A percentile compares a stretch with the other conserved stretches of the same genome.
phyloP scores from a whole-genome alignment of 53 echinoderm and acorn worm genomes.

The Temnopleurus reevesii region DNA sequence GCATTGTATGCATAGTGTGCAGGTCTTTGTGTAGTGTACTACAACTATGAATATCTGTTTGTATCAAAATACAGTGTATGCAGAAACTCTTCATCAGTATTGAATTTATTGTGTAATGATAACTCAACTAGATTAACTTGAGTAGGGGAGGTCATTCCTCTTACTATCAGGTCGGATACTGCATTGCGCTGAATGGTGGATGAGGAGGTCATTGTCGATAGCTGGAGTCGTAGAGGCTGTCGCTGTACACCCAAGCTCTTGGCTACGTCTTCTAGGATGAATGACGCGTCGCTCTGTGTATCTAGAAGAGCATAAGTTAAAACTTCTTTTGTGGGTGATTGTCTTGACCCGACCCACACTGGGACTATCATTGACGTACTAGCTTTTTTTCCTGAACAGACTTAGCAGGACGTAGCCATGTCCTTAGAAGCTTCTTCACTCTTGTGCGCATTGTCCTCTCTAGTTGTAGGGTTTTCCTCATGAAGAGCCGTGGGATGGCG shows the following conservation, averaged over 20 bases:
- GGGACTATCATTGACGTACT: slow-evolving; percentile 76
- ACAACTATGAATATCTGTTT: too few species aligned
- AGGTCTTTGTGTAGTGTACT: too few species aligned
- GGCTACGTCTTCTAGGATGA: slow-evolving; percentile 60
- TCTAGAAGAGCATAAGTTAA: slow-evolving; percentile 65
- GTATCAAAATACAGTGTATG: too few species aligned
- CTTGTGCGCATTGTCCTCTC: too few species aligned
- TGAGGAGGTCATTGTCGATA: slow-evolving; percentile 70
- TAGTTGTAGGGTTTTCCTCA: too few species aligned
- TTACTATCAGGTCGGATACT: slow-evolving; percentile 53
- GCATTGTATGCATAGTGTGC: too few species aligned
- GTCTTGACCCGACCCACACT: slow-evolving; percentile 63
- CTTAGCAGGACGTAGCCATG: slow-evolving; percentile 8
- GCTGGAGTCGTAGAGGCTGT: slow-evolving; percentile 34
- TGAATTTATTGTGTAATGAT: too few species aligned
- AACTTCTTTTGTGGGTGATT: slow-evolving; percentile 61
- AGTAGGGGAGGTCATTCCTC: slow-evolving; percentile 44
- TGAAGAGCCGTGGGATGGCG: slow-evolving; percentile 75
- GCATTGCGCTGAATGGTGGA: slow-evolving; percentile 57
- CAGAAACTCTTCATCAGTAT: too few species aligned
- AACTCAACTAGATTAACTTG: too few species aligned
- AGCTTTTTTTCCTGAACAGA: background rate
- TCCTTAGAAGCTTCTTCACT: too few species aligned
- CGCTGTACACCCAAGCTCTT: background rate
- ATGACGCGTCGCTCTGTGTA: slow-evolving; percentile 63